Evolutionary conservation across 2,113 vertebrate genomes (phyloP), one percentile per base, ranked within the genome.

Genomic region (Gyps fulvus): DNA sequence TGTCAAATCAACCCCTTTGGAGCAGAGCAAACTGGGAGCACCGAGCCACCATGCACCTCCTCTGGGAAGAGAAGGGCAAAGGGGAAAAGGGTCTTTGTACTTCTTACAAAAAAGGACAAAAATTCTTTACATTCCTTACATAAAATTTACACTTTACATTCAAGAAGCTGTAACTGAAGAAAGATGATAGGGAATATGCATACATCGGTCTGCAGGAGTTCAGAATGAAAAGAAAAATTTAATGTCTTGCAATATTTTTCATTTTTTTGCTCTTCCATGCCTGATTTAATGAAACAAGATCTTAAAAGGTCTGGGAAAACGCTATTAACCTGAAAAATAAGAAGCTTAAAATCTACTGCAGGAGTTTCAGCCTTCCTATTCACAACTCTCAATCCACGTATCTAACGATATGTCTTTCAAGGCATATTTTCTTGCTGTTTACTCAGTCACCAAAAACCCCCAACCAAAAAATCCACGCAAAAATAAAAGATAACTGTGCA

Each of bases 261-360:
- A 34, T 52, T 78, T 93, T 93, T 96, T 92, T 63, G 29, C 43
- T 89, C 29, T 89, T 94, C 70, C 65, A 87, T 58, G 78, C 47
- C 69, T 85, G 70, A 79, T 83, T 91, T 92, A 88, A 87, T 58
- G 55, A 95, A 96, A 94, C 8, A 80, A 94, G 85, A 86, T 83
- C 82, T 93, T 90, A 83, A 86, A 96, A 80, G 61, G 70, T 69
- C 90, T 92, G 54, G 34, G 22, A 70, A 94, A 95, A 90, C 78
- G 88, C 55, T 73, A 92, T 83, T 94, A 95, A 96, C 90, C 54
- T 80, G 74, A 92, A 96, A 92, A 96, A 92, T 90, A 96, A 94
- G 91, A 63, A 90, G 97, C 85, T 96, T 95, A 80, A 90, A 86
- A 95, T 77, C 66, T 94, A 77, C 90, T 90, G 95, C 47, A 88